Conservation (phyloP, 1,140 invertebrate genomes). For the Drosophila ohnishii region DNA sequence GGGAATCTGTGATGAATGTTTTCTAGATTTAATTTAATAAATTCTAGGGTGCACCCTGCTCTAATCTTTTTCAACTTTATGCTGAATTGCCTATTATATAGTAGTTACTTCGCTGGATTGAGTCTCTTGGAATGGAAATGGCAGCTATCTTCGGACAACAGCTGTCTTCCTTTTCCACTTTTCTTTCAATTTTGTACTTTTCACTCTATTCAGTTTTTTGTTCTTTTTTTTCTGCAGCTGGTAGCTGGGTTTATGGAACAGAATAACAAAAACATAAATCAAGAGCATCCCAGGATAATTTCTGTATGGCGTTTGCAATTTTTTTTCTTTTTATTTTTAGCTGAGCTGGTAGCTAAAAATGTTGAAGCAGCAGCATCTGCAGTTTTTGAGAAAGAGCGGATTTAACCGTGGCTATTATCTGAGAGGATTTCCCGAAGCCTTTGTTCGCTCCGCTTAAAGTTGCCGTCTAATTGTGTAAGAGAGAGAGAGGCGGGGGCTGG, state of each 20-base stretch:
- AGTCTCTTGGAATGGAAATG: slow-evolving; percentile 33
- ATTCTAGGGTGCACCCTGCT: not conserved
- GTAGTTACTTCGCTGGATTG: slow-evolving; percentile 31
- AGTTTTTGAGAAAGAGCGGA: slow-evolving; percentile 55
- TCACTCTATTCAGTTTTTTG: slow-evolving; percentile 16
- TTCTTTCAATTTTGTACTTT: slow-evolving; percentile 22
- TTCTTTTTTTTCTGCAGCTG: slow-evolving; percentile 6
- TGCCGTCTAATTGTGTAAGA: slow-evolving; percentile 5
- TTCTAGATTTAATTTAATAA: not conserved
- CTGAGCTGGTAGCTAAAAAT: slow-evolving; percentile 31
- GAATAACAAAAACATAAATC: slow-evolving; percentile 80
- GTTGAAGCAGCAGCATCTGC: slow-evolving; percentile 60
- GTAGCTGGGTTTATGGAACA: slow-evolving; percentile 56
- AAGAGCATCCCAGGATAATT: slow-evolving; percentile 62
- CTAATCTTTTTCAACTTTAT: slow-evolving; percentile 1
- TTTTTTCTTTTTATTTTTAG: slow-evolving; percentile 35
- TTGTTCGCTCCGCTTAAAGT: slow-evolving; percentile 43
- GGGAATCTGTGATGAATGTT: not conserved
- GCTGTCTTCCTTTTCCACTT: slow-evolving; percentile 25
- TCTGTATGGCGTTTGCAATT: slow-evolving; percentile 36
- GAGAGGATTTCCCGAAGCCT: slow-evolving; percentile 34
- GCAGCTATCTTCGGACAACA: slow-evolving; percentile 52
- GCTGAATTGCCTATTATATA: slow-evolving; percentile 14
- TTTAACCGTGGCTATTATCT: slow-evolving; percentile 55
- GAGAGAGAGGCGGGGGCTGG: not conserved